phyloP scores from a whole-genome alignment of 2,113 vertebrate species.

The Takifugu bimaculatus region DNA sequence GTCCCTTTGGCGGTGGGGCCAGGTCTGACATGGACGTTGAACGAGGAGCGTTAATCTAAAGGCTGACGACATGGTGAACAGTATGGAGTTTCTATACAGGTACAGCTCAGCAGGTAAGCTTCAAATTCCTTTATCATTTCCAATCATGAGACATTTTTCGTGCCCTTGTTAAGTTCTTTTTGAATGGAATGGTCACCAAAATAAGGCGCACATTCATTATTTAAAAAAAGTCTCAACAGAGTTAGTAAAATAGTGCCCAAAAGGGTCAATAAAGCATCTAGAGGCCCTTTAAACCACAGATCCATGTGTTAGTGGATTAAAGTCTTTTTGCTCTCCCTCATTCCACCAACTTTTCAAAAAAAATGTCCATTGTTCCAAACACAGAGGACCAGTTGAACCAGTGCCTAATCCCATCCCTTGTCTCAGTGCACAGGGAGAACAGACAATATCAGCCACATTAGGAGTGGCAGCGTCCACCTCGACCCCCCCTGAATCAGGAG shows the following conservation, averaged over 20 bases:
- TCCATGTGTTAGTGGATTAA: background rate
- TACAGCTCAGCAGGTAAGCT: conserved; percentile 53
- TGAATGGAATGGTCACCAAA: no score
- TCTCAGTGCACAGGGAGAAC: conserved; percentile 72
- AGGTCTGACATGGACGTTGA: conserved; percentile 26
- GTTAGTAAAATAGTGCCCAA: no score
- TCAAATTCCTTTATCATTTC: background rate
- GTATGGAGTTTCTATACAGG: conserved; percentile 46
- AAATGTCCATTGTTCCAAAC: conserved; percentile 62
- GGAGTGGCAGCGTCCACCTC: conserved; percentile 45
- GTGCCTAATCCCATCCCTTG: conserved; percentile 62
- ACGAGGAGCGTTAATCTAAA: conserved; percentile 18
- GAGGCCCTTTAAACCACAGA: no score
- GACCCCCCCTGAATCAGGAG: conserved; percentile 30
- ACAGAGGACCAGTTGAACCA: conserved; percentile 73
- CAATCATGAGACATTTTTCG: no score
- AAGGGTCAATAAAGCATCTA: no score
- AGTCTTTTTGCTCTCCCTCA: conserved; percentile 24
- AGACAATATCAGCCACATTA: conserved; percentile 72
- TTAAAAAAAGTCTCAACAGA: no score
- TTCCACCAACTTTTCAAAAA: conserved; percentile 47
- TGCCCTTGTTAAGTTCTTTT: no score
- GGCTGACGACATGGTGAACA: conserved; percentile 13
- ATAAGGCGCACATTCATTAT: no score
- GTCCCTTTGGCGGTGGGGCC: conserved; percentile 21